Evolutionary conservation across 2,888 invertebrate genomes (phyloP).

Genomic region (Pantelozetes paolii): DNA sequence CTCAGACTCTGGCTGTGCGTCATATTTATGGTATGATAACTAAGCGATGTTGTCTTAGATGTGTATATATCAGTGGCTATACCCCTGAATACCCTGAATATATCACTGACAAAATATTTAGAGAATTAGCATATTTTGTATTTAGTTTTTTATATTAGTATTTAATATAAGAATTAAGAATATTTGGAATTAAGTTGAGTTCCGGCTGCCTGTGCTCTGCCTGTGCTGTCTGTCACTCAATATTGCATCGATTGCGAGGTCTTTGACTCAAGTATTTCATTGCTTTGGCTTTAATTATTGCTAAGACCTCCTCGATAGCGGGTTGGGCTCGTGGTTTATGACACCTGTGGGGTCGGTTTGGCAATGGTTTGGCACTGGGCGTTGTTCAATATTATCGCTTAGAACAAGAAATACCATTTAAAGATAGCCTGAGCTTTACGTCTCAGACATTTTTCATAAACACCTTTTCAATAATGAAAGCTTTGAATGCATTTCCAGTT

Average conservation of each 20-base stretch:
- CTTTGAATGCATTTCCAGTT: conserved; percentile 12
- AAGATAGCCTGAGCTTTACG: conserved; percentile 13
- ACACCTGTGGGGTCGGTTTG: conserved; percentile 36
- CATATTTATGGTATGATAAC: conserved; percentile 1
- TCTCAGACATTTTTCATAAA: conserved; percentile 36
- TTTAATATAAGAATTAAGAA: conserved; percentile 12
- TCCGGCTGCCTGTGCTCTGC: conserved; percentile 12
- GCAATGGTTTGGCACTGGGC: conserved; percentile 33
- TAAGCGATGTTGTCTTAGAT: background rate
- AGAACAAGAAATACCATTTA: conserved; percentile 31
- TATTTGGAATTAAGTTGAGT: conserved; percentile 3
- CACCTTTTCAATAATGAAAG: conserved; percentile 28
- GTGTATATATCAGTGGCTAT: background rate
- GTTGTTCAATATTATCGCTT: conserved; percentile 27
- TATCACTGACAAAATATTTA: conserved; percentile 31
- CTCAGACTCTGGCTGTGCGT: background rate
- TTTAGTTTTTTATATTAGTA: conserved; percentile 9
- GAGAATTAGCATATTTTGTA: conserved; percentile 19
- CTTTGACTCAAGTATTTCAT: conserved; percentile 18
- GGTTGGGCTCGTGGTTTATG: conserved; percentile 36
- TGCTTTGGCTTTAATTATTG: conserved; percentile 29
- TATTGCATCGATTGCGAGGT: background rate
- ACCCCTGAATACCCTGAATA: too few species aligned
- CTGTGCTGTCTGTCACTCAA: background rate
- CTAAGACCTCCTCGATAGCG: conserved; percentile 30